Evolutionary conservation across 2,113 vertebrate genomes (phyloP), one percentile per base, ranked within the genome.

Genomic region (Colius striatus): DNA sequence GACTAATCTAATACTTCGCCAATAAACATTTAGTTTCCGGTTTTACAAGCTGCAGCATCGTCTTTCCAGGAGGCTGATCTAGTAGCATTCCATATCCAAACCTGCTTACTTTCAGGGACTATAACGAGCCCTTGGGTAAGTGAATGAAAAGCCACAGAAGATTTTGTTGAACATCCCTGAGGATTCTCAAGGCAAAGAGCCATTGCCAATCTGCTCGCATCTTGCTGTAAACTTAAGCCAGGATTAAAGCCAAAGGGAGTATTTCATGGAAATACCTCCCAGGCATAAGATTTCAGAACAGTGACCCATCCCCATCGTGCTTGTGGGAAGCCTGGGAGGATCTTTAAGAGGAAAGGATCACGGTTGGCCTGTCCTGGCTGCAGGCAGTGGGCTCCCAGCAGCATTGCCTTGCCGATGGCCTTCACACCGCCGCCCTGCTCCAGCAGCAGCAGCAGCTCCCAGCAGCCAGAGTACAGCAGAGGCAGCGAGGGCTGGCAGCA

Each of bases 11-110:
- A 94, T 84, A 57, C 55, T 87, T 76, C 61, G 73, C 67, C 55
- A 84, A 89, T 89, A 94, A 97, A 94, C 10, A 84, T 88, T 97
- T 94, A 86, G 86, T 76, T 88, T 96, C 63, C 92, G 61, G 73
- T 90, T 92, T 87, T 82, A 92, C 68, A 93, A 87, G 75, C 36
- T 16, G 4, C 58, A 91, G 38, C 88, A 58, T 36, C 62, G 23
- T 76, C 58, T 91, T 91, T 89, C 65, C 36, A 82, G 45, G 63
- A 93, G 48, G 53, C 16, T 79, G 72, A 62, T 86, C 70, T 36
- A 83, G 45, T 23, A 30, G 65, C 41, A 55, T 89, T 79, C 76
- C 27, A 43, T 22, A 82, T 76, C 29, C 30, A 94, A 94, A 91
- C 53, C 48, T 38, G 32, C 27, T 65, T n/a, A 36, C n/a, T 29